phyloP scores from a whole-genome alignment of 2,888 invertebrate species.

The Nephrotoma appendiculata region DNA sequence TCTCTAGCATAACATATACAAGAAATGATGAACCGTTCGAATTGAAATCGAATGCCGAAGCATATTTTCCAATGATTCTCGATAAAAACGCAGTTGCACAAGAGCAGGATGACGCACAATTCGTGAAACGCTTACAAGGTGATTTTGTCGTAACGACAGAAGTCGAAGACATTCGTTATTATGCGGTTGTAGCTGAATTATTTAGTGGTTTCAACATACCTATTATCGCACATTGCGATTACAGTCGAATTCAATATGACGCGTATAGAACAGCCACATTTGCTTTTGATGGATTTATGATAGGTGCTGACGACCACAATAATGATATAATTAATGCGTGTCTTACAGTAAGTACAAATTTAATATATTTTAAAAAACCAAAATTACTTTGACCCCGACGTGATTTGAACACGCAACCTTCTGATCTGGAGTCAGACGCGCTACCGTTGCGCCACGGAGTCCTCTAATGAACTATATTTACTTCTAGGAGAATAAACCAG shows the following conservation, averaged over 20 bases:
- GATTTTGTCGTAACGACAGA: not conserved
- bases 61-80: not conserved
- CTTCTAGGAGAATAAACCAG: not conserved
- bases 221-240: not conserved
- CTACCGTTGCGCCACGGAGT: constrained; percentile 12
- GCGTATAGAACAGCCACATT: not conserved
- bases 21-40: not conserved
- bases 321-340: not conserved
- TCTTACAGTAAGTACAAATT: not conserved
- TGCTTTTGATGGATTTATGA: not conserved
- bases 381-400: constrained; percentile 9
- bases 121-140: not conserved
- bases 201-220: not conserved
- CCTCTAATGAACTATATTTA: not conserved
- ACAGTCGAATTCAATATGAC: not conserved
- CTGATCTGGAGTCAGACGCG: constrained; percentile 12
- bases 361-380: not conserved
- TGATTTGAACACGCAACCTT: constrained; percentile 12
- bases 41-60: not conserved
- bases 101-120: not conserved
- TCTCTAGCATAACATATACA: not conserved
- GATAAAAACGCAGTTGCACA: not conserved
- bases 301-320: not conserved
- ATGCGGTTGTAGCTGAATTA: not conserved
- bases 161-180: not conserved